These are phyloP conservation scores for Dicyrtomina minuta DNA, from an alignment of 2,888 invertebrate species.

Conservation along the genomic window DNA sequence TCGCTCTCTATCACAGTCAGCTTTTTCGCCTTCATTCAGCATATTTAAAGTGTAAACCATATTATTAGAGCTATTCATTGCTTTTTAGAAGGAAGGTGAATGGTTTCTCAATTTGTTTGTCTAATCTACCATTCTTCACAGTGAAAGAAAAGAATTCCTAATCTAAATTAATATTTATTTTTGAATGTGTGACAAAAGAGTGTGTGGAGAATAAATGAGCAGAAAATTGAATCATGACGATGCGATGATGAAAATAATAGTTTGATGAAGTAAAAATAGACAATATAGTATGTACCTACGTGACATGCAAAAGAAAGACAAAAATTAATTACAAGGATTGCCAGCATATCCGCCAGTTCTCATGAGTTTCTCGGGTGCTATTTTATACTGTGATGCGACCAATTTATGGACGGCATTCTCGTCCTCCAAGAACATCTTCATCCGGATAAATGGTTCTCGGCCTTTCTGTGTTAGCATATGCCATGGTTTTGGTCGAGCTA, in stretches of 20 bases:
- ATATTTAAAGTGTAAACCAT: no score
- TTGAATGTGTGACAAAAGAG: no score
- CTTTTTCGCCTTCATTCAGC: no score
- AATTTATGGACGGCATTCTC: slow-evolving; percentile 92
- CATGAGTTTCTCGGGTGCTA: slow-evolving; percentile 96
- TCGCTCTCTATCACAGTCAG: no score
- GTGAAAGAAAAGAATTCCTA: background rate
- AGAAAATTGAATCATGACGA: no score
- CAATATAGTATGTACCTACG: no score
- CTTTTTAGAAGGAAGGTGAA: no score
- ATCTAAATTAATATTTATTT: background rate
- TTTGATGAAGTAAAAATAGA: no score
- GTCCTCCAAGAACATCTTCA: slow-evolving; percentile 92
- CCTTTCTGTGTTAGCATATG: slow-evolving; percentile 95
- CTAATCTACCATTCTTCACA: background rate
- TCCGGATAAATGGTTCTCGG: slow-evolving; percentile 92
- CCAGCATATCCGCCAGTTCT: slow-evolving; percentile 91
- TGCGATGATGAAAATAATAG: no score
- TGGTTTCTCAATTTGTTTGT: background rate
- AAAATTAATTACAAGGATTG: slow-evolving; percentile 69
- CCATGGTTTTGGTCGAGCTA: slow-evolving; percentile 98
- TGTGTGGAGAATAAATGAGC: no score
- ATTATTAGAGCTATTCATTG: no score
- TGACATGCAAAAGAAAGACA: no score
- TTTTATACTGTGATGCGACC: slow-evolving; percentile 96